These are phyloP conservation scores for Malurus alboscapulatus DNA, from an alignment of 2,113 vertebrate genomes.

Conservation along the genomic window DNA sequence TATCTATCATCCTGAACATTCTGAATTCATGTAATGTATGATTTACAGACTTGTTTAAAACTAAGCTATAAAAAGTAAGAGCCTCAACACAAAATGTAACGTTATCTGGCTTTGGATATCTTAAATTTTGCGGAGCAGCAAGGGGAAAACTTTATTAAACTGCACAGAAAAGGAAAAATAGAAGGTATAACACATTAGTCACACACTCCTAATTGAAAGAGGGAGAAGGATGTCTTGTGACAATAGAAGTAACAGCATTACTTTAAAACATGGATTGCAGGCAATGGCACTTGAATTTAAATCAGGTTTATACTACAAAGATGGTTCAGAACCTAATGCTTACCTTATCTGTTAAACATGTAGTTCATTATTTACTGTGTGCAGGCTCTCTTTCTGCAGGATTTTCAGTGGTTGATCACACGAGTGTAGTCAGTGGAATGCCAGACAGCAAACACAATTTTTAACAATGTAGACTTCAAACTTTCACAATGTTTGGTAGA, in stretches of 20 bases:
- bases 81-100: background rate
- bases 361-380: background rate
- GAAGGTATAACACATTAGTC: background rate
- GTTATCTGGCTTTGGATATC: background rate
- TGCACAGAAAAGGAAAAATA: background rate
- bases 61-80: background rate
- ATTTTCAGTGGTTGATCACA: background rate
- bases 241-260: background rate
- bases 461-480: background rate
- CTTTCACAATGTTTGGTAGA: background rate
- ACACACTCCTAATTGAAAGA: background rate
- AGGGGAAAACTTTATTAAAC: background rate
- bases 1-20: background rate
- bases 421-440: background rate
- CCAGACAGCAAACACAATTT: background rate
- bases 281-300: background rate
- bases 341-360: background rate
- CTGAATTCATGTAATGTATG: background rate
- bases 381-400: background rate
- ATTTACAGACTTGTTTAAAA: constrained; percentile 24
- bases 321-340: background rate
- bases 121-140: background rate
- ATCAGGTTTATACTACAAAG: background rate
- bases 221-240: constrained; percentile 2
- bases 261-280: background rate